These are phyloP conservation scores for Hesperophylax magnus DNA, from an alignment of 1,140 invertebrate species.

Conservation along the genomic window DNA sequence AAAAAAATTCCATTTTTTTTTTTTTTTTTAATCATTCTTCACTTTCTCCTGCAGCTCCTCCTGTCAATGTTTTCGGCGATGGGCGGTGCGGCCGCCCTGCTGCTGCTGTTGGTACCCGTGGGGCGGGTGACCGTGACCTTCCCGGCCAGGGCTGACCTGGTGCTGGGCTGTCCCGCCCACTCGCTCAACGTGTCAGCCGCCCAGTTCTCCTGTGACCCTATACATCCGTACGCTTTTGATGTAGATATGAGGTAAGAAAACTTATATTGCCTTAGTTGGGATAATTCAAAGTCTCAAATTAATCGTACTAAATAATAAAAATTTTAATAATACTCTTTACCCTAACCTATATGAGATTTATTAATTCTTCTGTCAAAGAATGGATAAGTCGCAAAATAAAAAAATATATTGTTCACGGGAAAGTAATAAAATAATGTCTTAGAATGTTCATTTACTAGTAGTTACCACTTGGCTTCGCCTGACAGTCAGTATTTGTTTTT, in stretches of 20 bases:
- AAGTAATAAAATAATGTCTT: no score
- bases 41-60: slow-evolving; percentile 71
- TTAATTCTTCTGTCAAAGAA: no score
- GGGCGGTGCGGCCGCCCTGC: slow-evolving; percentile 77
- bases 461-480: no score
- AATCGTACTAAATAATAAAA: no score
- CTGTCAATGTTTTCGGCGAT: slow-evolving; percentile 78
- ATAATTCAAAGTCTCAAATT: no score
- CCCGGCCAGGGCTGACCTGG: slow-evolving; percentile 74
- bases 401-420: no score
- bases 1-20: slow-evolving; percentile 40
- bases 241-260: slow-evolving; percentile 64
- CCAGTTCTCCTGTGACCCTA: slow-evolving; percentile 70
- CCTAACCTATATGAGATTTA: no score
- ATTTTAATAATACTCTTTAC: no score
- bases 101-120: slow-evolving; percentile 79
- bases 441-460: no score
- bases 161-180: slow-evolving; percentile 68
- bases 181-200: slow-evolving; percentile 63
- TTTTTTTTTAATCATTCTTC: background rate
- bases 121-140: slow-evolving; percentile 78
- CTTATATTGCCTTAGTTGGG: background rate
- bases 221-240: slow-evolving; percentile 65
- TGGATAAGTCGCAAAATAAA: no score
- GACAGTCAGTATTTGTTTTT: no score